Evolutionary conservation across 64 coral and sea anemone species (phyloP).

Genomic region (Platygyra sinensis): DNA sequence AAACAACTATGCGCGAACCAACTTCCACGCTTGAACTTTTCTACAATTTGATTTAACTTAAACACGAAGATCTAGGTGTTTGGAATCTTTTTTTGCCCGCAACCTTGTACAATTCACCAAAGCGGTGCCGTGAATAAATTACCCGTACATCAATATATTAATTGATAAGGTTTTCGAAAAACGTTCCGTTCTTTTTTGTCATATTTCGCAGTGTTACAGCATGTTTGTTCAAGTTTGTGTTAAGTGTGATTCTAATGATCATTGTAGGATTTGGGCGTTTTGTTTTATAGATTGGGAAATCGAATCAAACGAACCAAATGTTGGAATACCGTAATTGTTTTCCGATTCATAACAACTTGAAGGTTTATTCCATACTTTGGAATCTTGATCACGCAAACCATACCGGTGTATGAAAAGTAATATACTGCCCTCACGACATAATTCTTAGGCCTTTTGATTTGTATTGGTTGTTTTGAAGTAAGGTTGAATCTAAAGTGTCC

Average conservation of each 20-base stretch:
- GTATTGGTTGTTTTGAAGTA: not conserved
- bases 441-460: not conserved
- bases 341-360: slow-evolving; percentile 21
- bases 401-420: not conserved
- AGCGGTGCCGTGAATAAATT: slow-evolving; percentile 42
- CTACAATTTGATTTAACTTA: not conserved
- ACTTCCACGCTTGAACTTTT: not conserved
- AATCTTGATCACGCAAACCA: slow-evolving; percentile 38
- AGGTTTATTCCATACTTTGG: not conserved
- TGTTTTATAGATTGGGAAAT: not conserved
- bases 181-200: slow-evolving; percentile 2
- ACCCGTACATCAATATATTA: slow-evolving; percentile 33
- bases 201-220: not conserved
- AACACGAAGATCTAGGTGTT: not conserved
- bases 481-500: not conserved
- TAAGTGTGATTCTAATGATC: not conserved
- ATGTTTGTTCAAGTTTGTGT: not conserved
- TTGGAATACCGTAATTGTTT: not conserved
- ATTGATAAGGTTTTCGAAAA: slow-evolving; percentile 14
- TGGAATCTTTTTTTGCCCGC: not conserved
- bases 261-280: no score
- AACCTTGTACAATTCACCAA: not conserved
- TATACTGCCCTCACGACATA: not conserved
- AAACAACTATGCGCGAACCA: not conserved
- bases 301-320: not conserved